Evolutionary conservation across 2,113 vertebrate species (phyloP).

Genomic region (Machaerirhynchus nigripectus): DNA sequence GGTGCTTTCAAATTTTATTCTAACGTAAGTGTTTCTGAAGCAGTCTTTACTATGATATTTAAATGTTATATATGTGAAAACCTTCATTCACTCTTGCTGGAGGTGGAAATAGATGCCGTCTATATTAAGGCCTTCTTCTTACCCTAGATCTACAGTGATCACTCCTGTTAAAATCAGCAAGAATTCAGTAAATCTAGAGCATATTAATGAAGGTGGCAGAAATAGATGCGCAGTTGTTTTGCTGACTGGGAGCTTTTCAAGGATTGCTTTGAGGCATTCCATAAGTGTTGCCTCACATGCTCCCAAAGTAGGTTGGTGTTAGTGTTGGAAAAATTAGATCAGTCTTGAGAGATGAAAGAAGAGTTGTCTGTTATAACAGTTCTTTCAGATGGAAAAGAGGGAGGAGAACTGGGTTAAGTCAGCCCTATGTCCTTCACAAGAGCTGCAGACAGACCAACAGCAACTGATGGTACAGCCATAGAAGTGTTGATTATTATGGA

Average conservation of each 20-base stretch:
- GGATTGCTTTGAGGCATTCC: not conserved
- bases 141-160: not conserved
- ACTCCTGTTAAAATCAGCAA: not conserved
- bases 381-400: not conserved
- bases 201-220: not conserved
- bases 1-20: not conserved
- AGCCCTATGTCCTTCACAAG: not conserved
- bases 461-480: not conserved
- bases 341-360: not conserved
- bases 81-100: not conserved
- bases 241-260: conserved; percentile 2
- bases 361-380: not conserved
- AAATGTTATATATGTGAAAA: not conserved
- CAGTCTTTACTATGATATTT: not conserved
- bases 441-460: not conserved
- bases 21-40: not conserved
- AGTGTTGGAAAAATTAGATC: not conserved
- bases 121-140: not conserved
- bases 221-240: not conserved
- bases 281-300: not conserved
- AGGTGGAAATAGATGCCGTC: not conserved
- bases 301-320: not conserved
- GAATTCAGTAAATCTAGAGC: not conserved
- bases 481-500: not conserved
- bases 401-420: not conserved